Evolutionary conservation across 2,797 vertebrate genomes (phyloP), one percentile per base, ranked within the genome.

Genomic region (Zonotrichia albicollis): DNA sequence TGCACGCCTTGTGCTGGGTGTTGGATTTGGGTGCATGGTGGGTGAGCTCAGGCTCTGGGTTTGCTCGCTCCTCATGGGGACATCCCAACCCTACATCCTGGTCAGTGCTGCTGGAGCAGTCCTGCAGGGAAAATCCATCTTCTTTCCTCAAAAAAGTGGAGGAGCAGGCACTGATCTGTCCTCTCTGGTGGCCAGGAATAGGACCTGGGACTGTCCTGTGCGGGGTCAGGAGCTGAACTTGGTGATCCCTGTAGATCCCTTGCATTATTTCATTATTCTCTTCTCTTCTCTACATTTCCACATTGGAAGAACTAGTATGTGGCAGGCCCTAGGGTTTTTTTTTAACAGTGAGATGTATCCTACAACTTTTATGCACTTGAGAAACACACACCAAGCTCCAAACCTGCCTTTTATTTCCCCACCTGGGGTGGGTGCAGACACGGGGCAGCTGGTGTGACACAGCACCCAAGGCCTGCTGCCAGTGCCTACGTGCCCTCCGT

Each of bases 381-480:
- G 76, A 86, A 65, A 42, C 5, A 36, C 34, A 22, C 77, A 11
- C 21, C 17, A 23, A 73, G 43, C 73, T 81, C 55, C 43, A 42
- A 48, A 81, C 38, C 34, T 48, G 42, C n/a, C 67, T 53, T 30
- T 51, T 25, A 15, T 72, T 65, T 48, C 25, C 42, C 36, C 1
- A 30, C 5, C 5, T 19, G 78, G 38, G 4, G 42, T 0, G 8
- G 26, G 36, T 17, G 42, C 32, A 18, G 64, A 15, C 53, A 12
- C 0, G 0, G 5, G 6, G 42, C 16, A 34, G 14, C 64, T 34
- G 2, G 4, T 3, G 5, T 2, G 53, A 8, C 4, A 1, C n/a
- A 10, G 38, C 9, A 0, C 13, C 78, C 17, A 5, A 0, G 0
- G 12, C 64, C 46, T 17, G 80, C 73, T 23, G 10, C 3, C 6